Conservation (phyloP, 2,113 vertebrate genomes). For the Corythornis cristatus region DNA sequence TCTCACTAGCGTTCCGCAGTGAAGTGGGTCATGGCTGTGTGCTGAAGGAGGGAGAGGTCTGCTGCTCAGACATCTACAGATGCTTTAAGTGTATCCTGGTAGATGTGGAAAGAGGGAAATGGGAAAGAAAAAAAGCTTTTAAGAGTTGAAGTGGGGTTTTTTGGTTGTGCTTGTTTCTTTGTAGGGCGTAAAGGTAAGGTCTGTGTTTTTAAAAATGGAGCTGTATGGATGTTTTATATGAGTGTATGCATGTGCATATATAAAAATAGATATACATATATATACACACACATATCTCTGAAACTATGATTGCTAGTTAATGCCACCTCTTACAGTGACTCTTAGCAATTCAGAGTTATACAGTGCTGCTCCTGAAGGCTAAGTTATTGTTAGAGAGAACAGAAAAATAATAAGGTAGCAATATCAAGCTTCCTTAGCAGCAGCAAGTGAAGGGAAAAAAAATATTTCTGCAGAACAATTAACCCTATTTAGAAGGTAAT, state of each 20-base stretch:
- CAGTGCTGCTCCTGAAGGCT: not conserved
- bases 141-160: not conserved
- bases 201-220: not conserved
- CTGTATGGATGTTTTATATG: not conserved
- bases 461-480: not conserved
- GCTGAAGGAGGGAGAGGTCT: not conserved
- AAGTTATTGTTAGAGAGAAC: not conserved
- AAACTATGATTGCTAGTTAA: not conserved
- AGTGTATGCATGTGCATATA: not conserved
- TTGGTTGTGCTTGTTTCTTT: not conserved
- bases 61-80: not conserved
- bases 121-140: accelerated
- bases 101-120: not conserved
- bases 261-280: not conserved
- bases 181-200: not conserved
- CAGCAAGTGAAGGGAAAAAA: conserved; percentile 24
- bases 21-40: not conserved
- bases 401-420: not conserved
- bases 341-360: not conserved
- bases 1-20: not conserved
- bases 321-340: not conserved
- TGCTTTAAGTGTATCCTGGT: accelerated
- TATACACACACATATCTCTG: not conserved
- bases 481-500: conserved; percentile 13
- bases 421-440: conserved; percentile 21